A percentile compares a stretch with the other conserved stretches of the same genome.
These are phyloP conservation scores for Willisornis vidua DNA, from an alignment of 2,113 vertebrate species.

Conservation along the genomic window DNA sequence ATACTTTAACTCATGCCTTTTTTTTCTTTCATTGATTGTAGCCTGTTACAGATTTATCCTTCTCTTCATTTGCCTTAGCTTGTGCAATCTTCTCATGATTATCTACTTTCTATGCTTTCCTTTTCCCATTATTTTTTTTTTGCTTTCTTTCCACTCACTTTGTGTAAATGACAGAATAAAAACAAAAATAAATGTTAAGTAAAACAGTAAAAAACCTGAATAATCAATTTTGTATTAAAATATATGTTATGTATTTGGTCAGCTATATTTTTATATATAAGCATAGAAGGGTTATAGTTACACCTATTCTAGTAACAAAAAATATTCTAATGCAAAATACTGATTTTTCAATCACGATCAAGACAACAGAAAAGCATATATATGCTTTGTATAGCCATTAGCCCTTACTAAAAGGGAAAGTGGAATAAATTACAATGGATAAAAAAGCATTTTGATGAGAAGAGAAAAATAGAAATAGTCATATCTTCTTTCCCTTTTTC, in stretches of 20 bases:
- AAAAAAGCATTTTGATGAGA: not conserved
- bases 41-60: fast-evolving
- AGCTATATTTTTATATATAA: not conserved
- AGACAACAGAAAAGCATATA: not conserved
- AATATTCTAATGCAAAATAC: not conserved
- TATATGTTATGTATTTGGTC: not conserved
- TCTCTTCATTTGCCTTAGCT: not conserved
- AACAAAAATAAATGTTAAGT: not conserved
- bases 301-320: not conserved
- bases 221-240: not conserved
- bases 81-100: not conserved
- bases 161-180: not conserved
- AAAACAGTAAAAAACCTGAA: not conserved
- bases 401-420: not conserved
- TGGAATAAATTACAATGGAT: not conserved
- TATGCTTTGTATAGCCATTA: not conserved
- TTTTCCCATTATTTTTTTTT: not conserved
- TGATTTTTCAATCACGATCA: not conserved
- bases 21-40: not conserved
- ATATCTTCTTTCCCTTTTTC: not conserved
- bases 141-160: not conserved
- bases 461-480: not conserved
- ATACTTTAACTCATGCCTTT: fast-evolving
- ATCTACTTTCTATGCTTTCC: not conserved
- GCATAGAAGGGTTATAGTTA: not conserved